Evolutionary conservation across 2,113 vertebrate species (phyloP).

Genomic region (Hiodon alosoides): DNA sequence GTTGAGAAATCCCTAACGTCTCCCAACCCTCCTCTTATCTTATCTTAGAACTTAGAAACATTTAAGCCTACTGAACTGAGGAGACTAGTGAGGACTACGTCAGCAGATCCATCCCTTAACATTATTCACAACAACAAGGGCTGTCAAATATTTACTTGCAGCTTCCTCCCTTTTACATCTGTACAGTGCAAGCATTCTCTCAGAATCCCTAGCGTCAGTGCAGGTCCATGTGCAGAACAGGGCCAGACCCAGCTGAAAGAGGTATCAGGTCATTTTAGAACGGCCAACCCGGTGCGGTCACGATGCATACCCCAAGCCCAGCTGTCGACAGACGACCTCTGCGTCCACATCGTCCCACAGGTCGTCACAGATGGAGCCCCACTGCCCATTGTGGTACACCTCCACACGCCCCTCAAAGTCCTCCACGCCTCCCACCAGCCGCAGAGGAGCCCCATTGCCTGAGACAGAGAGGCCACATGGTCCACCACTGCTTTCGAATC

Average conservation of each 20-base stretch:
- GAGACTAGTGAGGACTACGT: background rate
- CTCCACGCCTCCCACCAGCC: constrained; percentile 72
- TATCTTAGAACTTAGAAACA: background rate
- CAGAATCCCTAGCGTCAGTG: background rate
- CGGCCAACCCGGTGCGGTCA: too few species aligned
- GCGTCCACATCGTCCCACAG: constrained; percentile 76
- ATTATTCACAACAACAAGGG: background rate
- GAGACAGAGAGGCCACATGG: constrained; percentile 24
- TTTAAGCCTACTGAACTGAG: background rate
- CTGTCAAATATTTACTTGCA: background rate
- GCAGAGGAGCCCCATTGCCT: constrained; percentile 66
- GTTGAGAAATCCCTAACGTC: background rate
- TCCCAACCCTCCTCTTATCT: background rate
- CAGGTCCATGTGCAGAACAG: background rate
- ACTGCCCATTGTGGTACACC: constrained; percentile 67
- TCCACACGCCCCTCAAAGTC: constrained; percentile 76
- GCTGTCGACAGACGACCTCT: constrained; percentile 77
- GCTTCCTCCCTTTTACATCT: background rate
- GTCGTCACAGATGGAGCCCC: constrained; percentile 79
- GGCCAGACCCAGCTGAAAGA: background rate
- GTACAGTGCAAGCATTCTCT: background rate
- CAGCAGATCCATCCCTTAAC: background rate
- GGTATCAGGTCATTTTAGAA: background rate
- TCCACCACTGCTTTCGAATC: too few species aligned
- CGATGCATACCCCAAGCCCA: constrained; percentile 66